A percentile compares a stretch with the other conserved stretches of the same genome.
Conservation (phyloP, 2,888 invertebrate species). For the Eilema griseolum region DNA sequence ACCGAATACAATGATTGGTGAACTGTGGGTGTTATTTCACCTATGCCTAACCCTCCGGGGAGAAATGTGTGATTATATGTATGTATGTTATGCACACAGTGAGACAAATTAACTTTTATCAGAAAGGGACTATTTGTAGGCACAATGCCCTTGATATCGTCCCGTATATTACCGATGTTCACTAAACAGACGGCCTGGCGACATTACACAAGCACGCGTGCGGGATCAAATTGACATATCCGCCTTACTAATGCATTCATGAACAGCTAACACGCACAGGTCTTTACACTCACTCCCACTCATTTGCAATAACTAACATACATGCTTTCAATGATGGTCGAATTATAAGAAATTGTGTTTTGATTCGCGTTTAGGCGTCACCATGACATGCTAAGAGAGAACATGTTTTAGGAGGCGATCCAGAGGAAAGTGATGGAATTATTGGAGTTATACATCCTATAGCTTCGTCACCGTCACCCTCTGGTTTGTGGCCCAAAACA, state of each 20-base stretch:
- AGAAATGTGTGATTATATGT: too few species aligned
- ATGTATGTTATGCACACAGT: too few species aligned
- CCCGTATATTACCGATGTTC: constrained; percentile 20
- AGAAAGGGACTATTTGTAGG: background rate
- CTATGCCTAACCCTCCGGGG: too few species aligned
- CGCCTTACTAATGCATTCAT: constrained; percentile 68
- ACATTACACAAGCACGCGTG: constrained; percentile 51
- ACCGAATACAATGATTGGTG: too few species aligned
- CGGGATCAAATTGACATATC: constrained; percentile 77
- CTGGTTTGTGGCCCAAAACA: too few species aligned
- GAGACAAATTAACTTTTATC: background rate
- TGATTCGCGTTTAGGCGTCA: background rate
- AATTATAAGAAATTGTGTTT: background rate
- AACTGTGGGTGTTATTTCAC: too few species aligned
- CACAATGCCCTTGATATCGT: background rate
- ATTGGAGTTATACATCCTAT: too few species aligned
- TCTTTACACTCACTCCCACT: constrained; percentile 2
- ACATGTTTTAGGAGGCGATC: too few species aligned
- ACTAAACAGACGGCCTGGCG: constrained; percentile 54
- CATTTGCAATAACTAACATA: background rate
- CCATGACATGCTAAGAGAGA: too few species aligned
- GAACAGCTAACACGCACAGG: constrained; percentile 40
- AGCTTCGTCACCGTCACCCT: too few species aligned
- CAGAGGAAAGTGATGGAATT: too few species aligned
- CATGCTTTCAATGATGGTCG: background rate